phyloP scores from a whole-genome alignment of 1,140 invertebrate genomes.

The Drosophila tani region DNA sequence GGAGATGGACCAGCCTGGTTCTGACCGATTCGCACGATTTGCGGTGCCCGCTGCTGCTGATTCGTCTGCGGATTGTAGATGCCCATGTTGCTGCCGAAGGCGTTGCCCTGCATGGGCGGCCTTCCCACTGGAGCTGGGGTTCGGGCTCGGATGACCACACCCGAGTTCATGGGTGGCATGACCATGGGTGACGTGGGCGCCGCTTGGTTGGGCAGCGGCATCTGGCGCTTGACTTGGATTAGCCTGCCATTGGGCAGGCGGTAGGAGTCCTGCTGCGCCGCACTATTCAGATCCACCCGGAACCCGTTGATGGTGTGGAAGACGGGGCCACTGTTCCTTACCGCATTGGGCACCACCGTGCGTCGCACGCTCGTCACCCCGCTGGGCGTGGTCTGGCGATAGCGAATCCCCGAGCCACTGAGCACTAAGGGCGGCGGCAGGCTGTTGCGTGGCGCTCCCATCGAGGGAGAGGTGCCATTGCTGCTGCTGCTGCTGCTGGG shows the following conservation, averaged over 20 bases:
- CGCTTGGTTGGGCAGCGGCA: slow-evolving; percentile 36
- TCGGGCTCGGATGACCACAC: slow-evolving; percentile 53
- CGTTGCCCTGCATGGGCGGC: slow-evolving; percentile 12
- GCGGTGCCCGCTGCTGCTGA: slow-evolving; percentile 58
- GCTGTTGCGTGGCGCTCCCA: slow-evolving; percentile 38
- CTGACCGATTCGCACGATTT: slow-evolving; percentile 56
- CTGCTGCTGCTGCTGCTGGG: slow-evolving; percentile 33
- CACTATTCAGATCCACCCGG: slow-evolving; percentile 83
- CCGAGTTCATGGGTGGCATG: slow-evolving; percentile 18
- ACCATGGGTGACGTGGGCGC: slow-evolving; percentile 14
- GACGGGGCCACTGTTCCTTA: slow-evolving; percentile 62
- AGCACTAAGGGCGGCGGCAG: slow-evolving; percentile 76
- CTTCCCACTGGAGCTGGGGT: slow-evolving; percentile 4
- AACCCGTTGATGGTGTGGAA: slow-evolving; percentile 84
- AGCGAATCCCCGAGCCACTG: slow-evolving; percentile 70
- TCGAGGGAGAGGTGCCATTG: neutral
- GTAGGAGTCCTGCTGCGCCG: slow-evolving; percentile 81
- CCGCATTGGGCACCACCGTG: slow-evolving; percentile 60
- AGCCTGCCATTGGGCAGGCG: slow-evolving; percentile 81
- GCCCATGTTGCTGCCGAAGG: slow-evolving; percentile 61
- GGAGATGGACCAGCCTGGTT: slow-evolving; percentile 20
- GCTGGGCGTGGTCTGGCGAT: slow-evolving; percentile 48
- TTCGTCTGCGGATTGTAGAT: slow-evolving; percentile 69
- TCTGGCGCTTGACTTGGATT: slow-evolving; percentile 82
- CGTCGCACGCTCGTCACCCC: slow-evolving; percentile 35